These are phyloP conservation scores for Columba janthina DNA, from an alignment of 2,113 vertebrate species.

Conservation along the genomic window DNA sequence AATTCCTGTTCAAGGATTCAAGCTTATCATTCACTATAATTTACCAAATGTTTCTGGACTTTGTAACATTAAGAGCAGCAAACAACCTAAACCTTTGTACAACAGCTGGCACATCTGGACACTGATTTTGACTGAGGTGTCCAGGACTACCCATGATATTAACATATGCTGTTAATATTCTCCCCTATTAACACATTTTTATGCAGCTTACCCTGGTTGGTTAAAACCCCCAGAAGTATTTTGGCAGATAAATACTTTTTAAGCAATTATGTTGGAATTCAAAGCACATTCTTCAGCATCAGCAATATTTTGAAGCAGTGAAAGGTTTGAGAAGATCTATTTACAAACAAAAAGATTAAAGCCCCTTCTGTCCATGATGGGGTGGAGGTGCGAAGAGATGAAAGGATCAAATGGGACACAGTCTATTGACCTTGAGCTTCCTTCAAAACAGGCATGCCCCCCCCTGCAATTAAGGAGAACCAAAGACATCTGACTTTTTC, in stretches of 20 bases:
- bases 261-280: constrained; percentile 26
- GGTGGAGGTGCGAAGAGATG: background rate
- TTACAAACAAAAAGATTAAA: constrained; percentile 24
- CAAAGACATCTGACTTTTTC: background rate
- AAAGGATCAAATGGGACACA: background rate
- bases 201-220: background rate
- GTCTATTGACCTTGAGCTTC: background rate
- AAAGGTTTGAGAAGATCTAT: background rate
- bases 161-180: background rate
- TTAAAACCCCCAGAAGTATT: background rate
- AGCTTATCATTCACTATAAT: background rate
- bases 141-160: fast-evolving
- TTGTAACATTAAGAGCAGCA: background rate
- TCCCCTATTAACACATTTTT: background rate
- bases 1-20: background rate
- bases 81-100: background rate
- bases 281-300: background rate
- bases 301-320: background rate
- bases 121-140: background rate
- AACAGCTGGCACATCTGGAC: background rate
- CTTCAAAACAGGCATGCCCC: background rate
- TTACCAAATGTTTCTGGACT: background rate
- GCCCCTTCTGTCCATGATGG: background rate
- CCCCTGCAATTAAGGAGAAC: background rate
- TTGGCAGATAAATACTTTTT: background rate